These are phyloP conservation scores for Mesoclemmys tuberculata DNA, from an alignment of 2,113 vertebrate species.

Conservation along the genomic window DNA sequence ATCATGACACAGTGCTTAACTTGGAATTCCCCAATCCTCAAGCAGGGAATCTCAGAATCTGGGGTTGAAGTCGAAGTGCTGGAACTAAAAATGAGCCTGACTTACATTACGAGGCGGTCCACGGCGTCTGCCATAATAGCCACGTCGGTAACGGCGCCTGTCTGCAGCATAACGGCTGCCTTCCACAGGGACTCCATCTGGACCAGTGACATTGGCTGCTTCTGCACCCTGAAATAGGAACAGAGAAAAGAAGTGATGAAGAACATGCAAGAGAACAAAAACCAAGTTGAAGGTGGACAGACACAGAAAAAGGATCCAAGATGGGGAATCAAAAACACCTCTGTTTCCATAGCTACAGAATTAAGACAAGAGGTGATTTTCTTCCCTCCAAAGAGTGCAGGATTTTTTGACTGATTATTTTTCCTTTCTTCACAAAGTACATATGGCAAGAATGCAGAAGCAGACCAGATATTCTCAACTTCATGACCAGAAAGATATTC, in stretches of 20 bases:
- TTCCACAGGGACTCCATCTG: constrained; percentile 92
- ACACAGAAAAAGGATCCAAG: neutral
- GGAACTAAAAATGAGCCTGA: neutral
- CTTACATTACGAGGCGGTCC: constrained; percentile 80
- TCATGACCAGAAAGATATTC: neutral
- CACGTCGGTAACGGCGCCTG: constrained; percentile 90
- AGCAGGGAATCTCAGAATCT: neutral
- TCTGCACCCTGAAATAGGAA: constrained; percentile 86
- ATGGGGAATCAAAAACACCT: neutral
- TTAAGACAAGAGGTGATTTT: neutral
- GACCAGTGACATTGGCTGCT: constrained; percentile 95
- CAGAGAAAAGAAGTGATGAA: neutral
- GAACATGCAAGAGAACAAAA: neutral
- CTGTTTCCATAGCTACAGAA: neutral
- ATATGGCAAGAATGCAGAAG: neutral
- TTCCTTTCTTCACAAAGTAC: neutral
- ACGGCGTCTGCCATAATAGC: constrained; percentile 87
- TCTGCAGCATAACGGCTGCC: constrained; percentile 96
- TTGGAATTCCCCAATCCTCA: neutral
- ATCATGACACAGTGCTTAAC: neutral
- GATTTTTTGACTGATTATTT: neutral
- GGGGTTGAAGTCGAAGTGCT: neutral
- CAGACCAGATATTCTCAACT: neutral
- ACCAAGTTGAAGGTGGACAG: neutral
- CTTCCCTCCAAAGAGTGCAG: accelerated